Evolutionary conservation across 2,888 invertebrate species (phyloP), one percentile per base, ranked within the genome.

Genomic region (Andricus curvator): DNA sequence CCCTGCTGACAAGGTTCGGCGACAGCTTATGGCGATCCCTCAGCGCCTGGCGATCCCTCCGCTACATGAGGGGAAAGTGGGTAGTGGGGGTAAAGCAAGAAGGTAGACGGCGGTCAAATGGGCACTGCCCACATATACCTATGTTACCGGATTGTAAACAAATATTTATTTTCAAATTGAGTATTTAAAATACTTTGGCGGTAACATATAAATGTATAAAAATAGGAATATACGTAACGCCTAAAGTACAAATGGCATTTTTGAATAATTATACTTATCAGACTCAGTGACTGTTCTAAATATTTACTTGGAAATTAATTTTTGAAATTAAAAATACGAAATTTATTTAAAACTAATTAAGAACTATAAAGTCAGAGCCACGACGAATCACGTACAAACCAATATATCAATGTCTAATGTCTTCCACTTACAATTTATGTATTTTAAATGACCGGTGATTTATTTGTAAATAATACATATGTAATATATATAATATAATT

Each of bases 401-500:
- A 48, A 48, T 48, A 48, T 17, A 4, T 5, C 2, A 48, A 37
- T 51, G 6, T 64, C 13, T 15, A 29, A 2, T 29, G 74, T 74
- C 74, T 74, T 74, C 74, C 74, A 74, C 48, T 74, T 48, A 70
- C 51, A 56, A 33, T 33, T 5, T 74, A 60, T 70, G 20, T 60
- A 74, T 74, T 37, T 51, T 48, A 48, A 56, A 48, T 3, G 11
- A 29, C 15, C 25, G 29, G 8, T 64, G 11, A 64, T 64, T 64
- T 64, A 17, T 25, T 22, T 64, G 3, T 60, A 64, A 17, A 29
- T 29, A 64, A 62, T 37, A 37, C 6, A 37, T 37, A 37, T 37
- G 37, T 37, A 37, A 37, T 37, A 37, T 37, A 37, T 37, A 37
- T 37, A 9, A 37, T 62, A 15, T 25, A 25, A 64, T 29, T 64